Conservation (phyloP, 1,140 invertebrate genomes). For the Teleopsis dalmanni region DNA sequence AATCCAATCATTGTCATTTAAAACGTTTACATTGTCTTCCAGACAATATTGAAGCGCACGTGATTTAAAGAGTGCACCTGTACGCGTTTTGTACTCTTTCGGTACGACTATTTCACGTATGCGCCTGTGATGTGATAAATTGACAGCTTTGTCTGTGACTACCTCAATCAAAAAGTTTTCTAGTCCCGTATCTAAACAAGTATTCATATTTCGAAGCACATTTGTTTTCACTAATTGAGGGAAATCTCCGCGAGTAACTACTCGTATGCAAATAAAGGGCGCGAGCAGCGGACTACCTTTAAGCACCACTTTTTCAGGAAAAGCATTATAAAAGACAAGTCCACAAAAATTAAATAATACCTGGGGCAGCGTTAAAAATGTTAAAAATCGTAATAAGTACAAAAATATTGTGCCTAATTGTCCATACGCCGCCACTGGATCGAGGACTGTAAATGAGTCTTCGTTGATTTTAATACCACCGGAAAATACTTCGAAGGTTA, state of each 20-base stretch:
- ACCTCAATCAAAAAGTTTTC: conserved; percentile 98
- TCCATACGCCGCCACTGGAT: conserved; percentile 77
- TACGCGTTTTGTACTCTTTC: conserved; percentile 73
- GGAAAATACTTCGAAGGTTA: conserved; percentile 68
- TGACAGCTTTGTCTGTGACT: conserved; percentile 85
- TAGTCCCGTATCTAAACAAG: conserved; percentile 80
- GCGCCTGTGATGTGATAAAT: conserved; percentile 62
- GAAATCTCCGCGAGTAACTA: conserved; percentile 93
- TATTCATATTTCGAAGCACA: conserved; percentile 81
- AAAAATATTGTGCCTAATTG: conserved; percentile 61
- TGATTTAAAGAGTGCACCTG: conserved; percentile 90
- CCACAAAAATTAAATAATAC: conserved; percentile 89
- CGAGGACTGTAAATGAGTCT: conserved; percentile 54
- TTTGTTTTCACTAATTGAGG: conserved; percentile 86
- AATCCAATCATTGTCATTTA: conserved; percentile 90
- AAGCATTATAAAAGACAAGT: conserved; percentile 86
- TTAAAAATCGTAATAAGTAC: conserved; percentile 72
- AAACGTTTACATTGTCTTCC: conserved; percentile 81
- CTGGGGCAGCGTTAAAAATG: conserved; percentile 82
- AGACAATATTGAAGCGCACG: conserved; percentile 93
- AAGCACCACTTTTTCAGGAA: conserved; percentile 84
- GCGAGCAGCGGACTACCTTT: conserved; percentile 85
- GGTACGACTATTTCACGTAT: conserved; percentile 84
- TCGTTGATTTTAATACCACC: conserved; percentile 65
- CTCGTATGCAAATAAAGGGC: conserved; percentile 91